Conservation (phyloP, 2,888 invertebrate species). For the Cryptophagus acutangulus region DNA sequence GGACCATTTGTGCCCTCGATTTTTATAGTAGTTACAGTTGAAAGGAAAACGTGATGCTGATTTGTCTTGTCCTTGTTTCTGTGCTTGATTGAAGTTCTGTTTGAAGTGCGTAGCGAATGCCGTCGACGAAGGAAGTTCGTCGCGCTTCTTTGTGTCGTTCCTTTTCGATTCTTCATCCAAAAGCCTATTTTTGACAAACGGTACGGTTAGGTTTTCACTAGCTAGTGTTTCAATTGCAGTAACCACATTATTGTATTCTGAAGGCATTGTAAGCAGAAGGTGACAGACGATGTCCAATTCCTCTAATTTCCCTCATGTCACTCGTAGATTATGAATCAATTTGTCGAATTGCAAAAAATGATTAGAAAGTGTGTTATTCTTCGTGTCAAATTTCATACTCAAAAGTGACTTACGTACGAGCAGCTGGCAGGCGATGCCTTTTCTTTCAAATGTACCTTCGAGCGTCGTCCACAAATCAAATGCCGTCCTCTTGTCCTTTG, state of each 20-base stretch:
- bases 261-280: background rate
- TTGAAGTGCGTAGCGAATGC: too few species aligned
- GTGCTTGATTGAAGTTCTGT: too few species aligned
- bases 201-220: background rate
- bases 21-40: too few species aligned
- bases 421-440: constrained; percentile 7
- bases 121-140: too few species aligned
- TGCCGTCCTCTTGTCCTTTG: background rate
- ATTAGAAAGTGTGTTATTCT: background rate
- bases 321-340: background rate
- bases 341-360: background rate
- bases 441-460: constrained; percentile 8
- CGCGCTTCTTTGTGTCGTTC: too few species aligned
- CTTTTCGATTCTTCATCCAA: background rate
- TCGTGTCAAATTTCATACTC: background rate
- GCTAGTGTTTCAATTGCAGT: background rate
- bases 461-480: constrained; percentile 1
- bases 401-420: constrained; percentile 6
- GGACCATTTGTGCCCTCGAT: too few species aligned
- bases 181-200: background rate
- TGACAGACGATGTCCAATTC: background rate
- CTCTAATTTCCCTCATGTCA: background rate
- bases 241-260: background rate
- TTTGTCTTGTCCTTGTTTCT: too few species aligned
- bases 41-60: too few species aligned